phyloP scores from a whole-genome alignment of 1,140 invertebrate species.

The Ceratosolen fusciceps region DNA sequence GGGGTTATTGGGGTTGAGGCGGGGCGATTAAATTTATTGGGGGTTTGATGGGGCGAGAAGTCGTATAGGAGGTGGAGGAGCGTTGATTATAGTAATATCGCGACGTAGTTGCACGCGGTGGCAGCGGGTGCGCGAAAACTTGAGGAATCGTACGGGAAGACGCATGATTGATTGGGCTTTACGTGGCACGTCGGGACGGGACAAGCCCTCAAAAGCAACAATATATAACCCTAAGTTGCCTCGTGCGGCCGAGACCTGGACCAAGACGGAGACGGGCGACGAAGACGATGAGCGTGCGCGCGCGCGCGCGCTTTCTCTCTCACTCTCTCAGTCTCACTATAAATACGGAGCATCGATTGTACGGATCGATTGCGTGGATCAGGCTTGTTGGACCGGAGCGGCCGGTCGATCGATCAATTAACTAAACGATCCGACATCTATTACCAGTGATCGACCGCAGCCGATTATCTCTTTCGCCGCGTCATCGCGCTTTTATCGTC shows the following conservation, averaged over 20 bases:
- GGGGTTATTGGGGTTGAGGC: no score
- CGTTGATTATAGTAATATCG: not conserved
- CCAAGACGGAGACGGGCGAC: not conserved
- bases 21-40: no score
- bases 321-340: constrained; percentile 52
- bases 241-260: not conserved
- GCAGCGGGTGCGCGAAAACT: not conserved
- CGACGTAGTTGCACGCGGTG: not conserved
- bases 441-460: constrained; percentile 11
- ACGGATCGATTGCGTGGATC: no score
- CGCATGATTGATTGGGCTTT: constrained; percentile 62
- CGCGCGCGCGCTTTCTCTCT: constrained; percentile 22
- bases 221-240: constrained; percentile 50
- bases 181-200: constrained; percentile 50
- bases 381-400: no score
- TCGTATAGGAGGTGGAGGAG: no score
- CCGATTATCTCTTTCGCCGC: not conserved
- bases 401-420: constrained; percentile 43
- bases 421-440: constrained; percentile 36
- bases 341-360: no score
- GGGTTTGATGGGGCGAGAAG: no score
- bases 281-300: not conserved
- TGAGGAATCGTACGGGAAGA: constrained; percentile 61
- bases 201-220: constrained; percentile 51
- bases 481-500: constrained; percentile 36